Evolutionary conservation across 2,888 invertebrate species (phyloP).

Genomic region (Calliphora vomitoria): DNA sequence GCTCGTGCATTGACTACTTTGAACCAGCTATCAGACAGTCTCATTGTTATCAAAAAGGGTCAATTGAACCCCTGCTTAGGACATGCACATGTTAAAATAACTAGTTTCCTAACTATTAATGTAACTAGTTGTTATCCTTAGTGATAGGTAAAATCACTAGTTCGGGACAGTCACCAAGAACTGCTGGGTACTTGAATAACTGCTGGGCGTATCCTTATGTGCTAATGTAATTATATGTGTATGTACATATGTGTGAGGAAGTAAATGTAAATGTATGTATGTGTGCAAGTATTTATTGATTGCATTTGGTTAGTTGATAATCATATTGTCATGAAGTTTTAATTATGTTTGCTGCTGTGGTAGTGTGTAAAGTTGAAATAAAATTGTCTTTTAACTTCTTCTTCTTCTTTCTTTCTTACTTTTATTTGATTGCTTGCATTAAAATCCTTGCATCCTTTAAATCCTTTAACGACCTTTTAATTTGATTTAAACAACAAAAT

Average conservation of each 20-base stretch:
- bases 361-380: constrained; percentile 15
- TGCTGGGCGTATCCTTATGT: no score
- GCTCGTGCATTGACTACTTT: no score
- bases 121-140: not conserved
- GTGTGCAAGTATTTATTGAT: constrained; percentile 48
- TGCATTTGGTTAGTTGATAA: constrained; percentile 66
- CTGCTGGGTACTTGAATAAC: not conserved
- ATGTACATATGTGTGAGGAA: no score
- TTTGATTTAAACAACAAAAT: constrained; percentile 49
- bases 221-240: no score
- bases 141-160: no score
- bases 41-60: no score
- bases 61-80: no score
- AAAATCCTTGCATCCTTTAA: no score
- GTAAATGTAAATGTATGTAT: not conserved
- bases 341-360: constrained; percentile 55
- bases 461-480: constrained; percentile 52
- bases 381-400: constrained; percentile 16
- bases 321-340: constrained; percentile 68
- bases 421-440: not conserved
- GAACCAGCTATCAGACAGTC: not conserved
- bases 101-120: no score
- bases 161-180: no score
- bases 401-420: constrained; percentile 25
- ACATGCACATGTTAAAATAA: no score